Conservation (phyloP, 2,797 vertebrate species). For the Propithecus perrieri region DNA sequence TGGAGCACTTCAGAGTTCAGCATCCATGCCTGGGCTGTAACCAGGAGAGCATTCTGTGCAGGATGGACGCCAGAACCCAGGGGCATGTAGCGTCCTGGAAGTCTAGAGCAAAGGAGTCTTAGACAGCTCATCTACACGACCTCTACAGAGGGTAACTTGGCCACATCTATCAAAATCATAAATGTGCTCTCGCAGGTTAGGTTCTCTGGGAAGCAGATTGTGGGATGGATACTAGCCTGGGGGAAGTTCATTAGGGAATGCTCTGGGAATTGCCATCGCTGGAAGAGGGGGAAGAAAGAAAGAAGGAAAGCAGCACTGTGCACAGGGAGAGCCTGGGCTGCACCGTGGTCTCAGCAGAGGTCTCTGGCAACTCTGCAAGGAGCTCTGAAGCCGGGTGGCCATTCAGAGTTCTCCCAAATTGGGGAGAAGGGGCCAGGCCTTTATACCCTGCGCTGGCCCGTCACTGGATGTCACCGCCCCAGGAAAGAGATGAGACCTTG, state of each 20-base stretch:
- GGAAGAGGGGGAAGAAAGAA: neutral
- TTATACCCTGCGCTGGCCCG: neutral
- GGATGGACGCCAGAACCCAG: neutral
- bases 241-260: neutral
- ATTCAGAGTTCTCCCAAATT: neutral
- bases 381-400: neutral
- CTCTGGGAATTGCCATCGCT: neutral
- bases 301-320: neutral
- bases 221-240: neutral
- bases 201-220: neutral
- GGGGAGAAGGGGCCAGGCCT: neutral
- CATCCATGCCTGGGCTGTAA: neutral
- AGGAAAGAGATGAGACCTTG: neutral
- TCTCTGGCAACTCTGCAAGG: neutral
- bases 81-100: neutral
- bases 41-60: neutral
- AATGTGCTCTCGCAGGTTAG: neutral
- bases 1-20: slow-evolving; percentile 1
- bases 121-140: neutral
- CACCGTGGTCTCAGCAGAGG: neutral
- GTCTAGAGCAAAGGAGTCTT: neutral
- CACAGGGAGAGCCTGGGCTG: neutral
- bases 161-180: neutral
- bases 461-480: neutral
- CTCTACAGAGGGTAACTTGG: accelerated